These are phyloP conservation scores for Entomobrya proxima DNA, from an alignment of 2,888 invertebrate genomes.

Conservation along the genomic window DNA sequence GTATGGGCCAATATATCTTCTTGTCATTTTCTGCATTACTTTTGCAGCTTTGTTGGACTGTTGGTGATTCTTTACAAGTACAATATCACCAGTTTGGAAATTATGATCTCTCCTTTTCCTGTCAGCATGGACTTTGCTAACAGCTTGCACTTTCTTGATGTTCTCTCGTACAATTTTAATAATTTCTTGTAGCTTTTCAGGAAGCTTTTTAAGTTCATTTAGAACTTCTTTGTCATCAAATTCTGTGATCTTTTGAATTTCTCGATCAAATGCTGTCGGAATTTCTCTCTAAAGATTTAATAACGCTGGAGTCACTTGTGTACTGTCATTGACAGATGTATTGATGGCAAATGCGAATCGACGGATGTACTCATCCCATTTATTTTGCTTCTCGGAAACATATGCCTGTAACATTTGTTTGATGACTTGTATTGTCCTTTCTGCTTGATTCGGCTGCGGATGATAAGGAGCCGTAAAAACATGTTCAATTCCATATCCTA, in stretches of 20 bases:
- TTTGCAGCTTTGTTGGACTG: constrained; percentile 9
- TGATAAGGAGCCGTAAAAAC: constrained; percentile 18
- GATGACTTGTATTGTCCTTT: constrained; percentile 54
- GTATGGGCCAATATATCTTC: constrained; percentile 32
- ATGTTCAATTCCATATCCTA: constrained; percentile 50
- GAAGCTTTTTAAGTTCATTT: neutral
- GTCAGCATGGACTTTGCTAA: neutral
- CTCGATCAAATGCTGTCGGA: neutral
- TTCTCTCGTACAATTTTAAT: neutral
- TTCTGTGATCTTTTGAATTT: neutral
- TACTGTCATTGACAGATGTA: neutral
- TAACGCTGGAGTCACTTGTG: neutral
- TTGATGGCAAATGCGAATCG: neutral
- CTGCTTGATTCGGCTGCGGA: constrained; percentile 59
- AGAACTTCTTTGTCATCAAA: neutral
- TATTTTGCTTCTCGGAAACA: neutral
- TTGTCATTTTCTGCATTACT: neutral
- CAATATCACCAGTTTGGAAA: neutral
- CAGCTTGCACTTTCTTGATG: neutral
- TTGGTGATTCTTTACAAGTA: constrained; percentile 6
- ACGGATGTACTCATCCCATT: neutral
- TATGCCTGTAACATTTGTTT: constrained; percentile 40
- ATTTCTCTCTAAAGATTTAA: constrained; percentile 13
- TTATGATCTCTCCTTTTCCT: neutral
- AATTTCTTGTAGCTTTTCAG: neutral